Base-by-base conservation (phyloP, 2,888 invertebrate species). In the Aspidiotus rigidus region DNA sequence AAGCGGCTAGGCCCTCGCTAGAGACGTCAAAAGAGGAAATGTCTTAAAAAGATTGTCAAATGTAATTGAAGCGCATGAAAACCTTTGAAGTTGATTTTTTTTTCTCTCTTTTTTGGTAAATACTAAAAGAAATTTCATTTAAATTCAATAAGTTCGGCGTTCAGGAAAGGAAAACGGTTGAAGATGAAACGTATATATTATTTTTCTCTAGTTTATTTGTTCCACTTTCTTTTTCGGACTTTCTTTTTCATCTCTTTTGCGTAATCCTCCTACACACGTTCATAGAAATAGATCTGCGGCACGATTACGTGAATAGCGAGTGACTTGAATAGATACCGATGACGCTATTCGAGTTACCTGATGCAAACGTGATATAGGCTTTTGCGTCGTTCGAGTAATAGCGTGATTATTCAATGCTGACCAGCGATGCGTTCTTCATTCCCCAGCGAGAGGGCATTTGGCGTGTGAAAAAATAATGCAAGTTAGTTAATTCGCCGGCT, bases 11-110 rank as follows among this genome's bases (percentile, higher is more conserved):
- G 28, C 28, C 7, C 28, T 39, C n/a, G 54, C 16, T 28, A 60
- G 60, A 67, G 60, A 67, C 53, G 67, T 67, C 67, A 67, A 67
- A 67, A 67, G 17, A 67, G 41, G 44, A 67, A 67, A 67, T 59
- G 67, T 67, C 67, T 67, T 67, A 59, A 67, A 67, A 60, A 67
- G 67, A 67, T 67, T 67, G 67, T 60, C 57, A 59, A 67, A 67
- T 67, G 67, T 67, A 67, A 67, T 67, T 67, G 67, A 67, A 67
- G 60, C 44, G 57, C 55, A 55, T 55, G 53, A 55, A 41, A 49
- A 44, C 53, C 64, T 64, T 64, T 64, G 64, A 64, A 64, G 64
- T 64, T 28, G 28, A 28, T 28, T 28, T 28, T 28, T 28, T 28
- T 28, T 28, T 28, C 28, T 28, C 28, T 28, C 28, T 28, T 64